Evolutionary conservation across 2,797 vertebrate genomes (phyloP).

Genomic region (Glossophaga mutica): DNA sequence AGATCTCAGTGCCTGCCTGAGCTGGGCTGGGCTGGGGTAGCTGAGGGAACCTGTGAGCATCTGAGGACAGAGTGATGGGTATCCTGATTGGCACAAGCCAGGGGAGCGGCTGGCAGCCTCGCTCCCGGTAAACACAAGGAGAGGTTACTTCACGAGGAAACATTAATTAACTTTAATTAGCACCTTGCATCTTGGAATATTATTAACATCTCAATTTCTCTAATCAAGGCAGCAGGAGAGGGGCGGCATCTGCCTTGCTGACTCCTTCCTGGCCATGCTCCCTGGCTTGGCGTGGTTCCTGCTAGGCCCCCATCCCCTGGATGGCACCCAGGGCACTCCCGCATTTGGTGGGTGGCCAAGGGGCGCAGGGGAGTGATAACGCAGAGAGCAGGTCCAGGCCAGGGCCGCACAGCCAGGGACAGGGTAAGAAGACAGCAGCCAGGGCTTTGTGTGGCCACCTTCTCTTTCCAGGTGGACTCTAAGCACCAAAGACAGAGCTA

Average conservation of each 20-base stretch:
- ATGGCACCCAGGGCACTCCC: conserved; percentile 29
- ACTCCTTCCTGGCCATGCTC: conserved; percentile 69
- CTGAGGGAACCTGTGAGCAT: conserved; percentile 64
- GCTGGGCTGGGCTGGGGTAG: neutral
- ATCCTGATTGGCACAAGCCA: conserved; percentile 71
- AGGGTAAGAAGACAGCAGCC: neutral
- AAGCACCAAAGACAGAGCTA: neutral
- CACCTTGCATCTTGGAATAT: conserved; percentile 79
- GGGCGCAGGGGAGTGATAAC: neutral
- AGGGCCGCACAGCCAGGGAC: neutral
- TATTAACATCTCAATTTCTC: conserved; percentile 81
- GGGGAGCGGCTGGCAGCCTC: conserved; percentile 73
- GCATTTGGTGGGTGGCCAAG: conserved; percentile 30
- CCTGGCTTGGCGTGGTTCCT: conserved; percentile 49
- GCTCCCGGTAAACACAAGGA: conserved; percentile 76
- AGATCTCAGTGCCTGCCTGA: neutral
- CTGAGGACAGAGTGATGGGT: conserved; percentile 54
- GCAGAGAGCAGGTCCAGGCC: neutral
- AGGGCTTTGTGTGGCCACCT: neutral
- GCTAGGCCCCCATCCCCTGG: neutral
- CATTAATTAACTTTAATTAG: conserved; percentile 81
- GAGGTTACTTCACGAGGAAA: conserved; percentile 80
- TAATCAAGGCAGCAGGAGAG: conserved; percentile 78
- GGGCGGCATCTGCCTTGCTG: conserved; percentile 68
- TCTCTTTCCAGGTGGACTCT: neutral